Evolutionary conservation across 2,797 vertebrate genomes (phyloP).

Genomic region (Sebastes kiyomatsui): DNA sequence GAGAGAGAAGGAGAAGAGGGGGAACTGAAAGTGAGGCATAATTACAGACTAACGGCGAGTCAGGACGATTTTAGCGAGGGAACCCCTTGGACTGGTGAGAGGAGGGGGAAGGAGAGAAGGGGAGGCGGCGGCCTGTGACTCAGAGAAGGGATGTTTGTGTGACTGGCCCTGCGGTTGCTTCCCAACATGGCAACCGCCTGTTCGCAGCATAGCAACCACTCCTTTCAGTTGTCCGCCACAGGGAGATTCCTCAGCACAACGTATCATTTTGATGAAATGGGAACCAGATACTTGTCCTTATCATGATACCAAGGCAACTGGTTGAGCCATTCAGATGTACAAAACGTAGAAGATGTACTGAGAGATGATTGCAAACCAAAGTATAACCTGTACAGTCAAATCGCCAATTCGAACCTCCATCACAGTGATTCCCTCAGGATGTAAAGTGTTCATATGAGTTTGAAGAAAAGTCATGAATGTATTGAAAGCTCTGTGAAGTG

Average conservation of each 20-base stretch:
- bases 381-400: background rate
- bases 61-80: conserved; percentile 54
- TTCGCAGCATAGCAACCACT: conserved; percentile 59
- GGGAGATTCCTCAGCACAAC: conserved; percentile 52
- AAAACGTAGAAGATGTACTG: background rate
- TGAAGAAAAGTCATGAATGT: background rate
- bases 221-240: conserved; percentile 21
- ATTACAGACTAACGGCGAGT: conserved; percentile 54
- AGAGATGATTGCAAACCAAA: background rate
- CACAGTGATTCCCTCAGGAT: background rate
- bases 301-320: conserved; percentile 16
- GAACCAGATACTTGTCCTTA: conserved; percentile 50
- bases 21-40: conserved; percentile 46
- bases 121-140: conserved; percentile 52
- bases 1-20: background rate
- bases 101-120: background rate
- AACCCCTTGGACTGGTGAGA: conserved; percentile 55
- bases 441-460: background rate
- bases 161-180: conserved; percentile 58
- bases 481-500: background rate
- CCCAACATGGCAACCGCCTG: conserved; percentile 73
- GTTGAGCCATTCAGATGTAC: background rate
- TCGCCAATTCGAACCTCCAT: background rate
- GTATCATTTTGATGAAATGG: conserved; percentile 45
- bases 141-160: conserved; percentile 73